Evolutionary conservation across 2,113 vertebrate genomes (phyloP), one percentile per base, ranked within the genome.

Genomic region (Embiotoca jacksoni): DNA sequence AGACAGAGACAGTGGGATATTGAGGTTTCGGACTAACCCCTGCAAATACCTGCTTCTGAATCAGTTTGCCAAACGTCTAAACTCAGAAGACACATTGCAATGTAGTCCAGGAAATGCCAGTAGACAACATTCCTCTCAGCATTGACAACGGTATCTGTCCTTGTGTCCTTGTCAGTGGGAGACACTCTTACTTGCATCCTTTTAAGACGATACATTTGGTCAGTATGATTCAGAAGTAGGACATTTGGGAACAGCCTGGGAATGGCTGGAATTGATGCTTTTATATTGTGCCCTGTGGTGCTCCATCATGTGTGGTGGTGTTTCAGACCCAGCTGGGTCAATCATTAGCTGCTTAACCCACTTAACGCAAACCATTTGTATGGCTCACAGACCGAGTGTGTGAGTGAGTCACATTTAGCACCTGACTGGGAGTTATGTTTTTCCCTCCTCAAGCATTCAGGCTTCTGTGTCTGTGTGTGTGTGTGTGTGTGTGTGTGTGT

Each of bases 261-360:
- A 62, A 53, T 23, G 11, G 5, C 37, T 39, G 6, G 44, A n/a
- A 14, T 33, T n/a, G 9, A 68, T 57, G n/a, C 47, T 58, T 71
- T 78, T 61, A 36, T 60, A 32, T 72, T 65, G 49, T 39, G n/a
- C 4, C 39, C 11, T 69, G 37, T 49, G 60, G 59, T n/a, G 65
- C 39, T 73, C 50, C 47, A 70, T 65, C 33, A 54, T 75, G 68
- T 72, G 66, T 7, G 32, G 3, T 68, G 46, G 75, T 72, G 57
- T 81, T 65, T 82, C 55, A 67, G 53, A 63, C 56, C 7, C 56
- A 13, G 64, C 61, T 75, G 16, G 57, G 69, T 83, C 82, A 78
- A n/a, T 75, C 70, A 75, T 81, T 71, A 88, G 81, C 72, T 32
- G 82, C 84, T 91, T 88, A 88, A 88, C 86, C 91, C 82, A 89